Evolutionary conservation across 2,113 vertebrate genomes (phyloP).

Genomic region (Catharus minimus): DNA sequence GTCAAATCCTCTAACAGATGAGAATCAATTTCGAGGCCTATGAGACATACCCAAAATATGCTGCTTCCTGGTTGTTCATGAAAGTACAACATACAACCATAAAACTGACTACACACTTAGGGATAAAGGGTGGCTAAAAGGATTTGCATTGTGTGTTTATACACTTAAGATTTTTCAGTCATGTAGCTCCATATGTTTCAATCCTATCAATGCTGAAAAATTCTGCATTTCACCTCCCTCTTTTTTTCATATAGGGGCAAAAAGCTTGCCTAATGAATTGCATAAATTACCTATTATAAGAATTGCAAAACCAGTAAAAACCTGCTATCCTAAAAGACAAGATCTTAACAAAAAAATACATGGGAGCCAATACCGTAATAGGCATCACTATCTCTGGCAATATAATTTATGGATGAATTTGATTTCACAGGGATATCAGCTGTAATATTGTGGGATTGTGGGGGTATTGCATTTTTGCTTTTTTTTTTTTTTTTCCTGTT

Average conservation of each 20-base stretch:
- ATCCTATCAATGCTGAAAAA: not conserved
- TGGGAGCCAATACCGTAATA: not conserved
- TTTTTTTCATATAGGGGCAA: not conserved
- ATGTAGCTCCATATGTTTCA: not conserved
- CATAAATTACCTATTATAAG: not conserved
- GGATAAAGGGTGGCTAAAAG: not conserved
- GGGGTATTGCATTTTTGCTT: not conserved
- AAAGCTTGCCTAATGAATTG: not conserved
- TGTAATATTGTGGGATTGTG: not conserved
- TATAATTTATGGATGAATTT: not conserved
- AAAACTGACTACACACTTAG: not conserved
- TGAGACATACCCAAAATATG: not conserved
- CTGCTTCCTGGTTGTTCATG: not conserved
- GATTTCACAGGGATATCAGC: not conserved
- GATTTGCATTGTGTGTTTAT: not conserved
- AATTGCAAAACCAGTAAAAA: not conserved
- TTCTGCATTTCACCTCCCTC: rapidly evolving
- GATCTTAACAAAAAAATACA: not conserved
- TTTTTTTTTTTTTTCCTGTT: not conserved
- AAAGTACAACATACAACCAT: not conserved
- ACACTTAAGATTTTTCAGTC: not conserved
- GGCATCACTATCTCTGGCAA: not conserved
- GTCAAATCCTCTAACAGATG: not conserved
- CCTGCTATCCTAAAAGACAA: not conserved
- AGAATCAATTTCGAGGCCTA: not conserved